phyloP scores from a whole-genome alignment of 2,888 invertebrate species.

The Acrobasis suavella region DNA sequence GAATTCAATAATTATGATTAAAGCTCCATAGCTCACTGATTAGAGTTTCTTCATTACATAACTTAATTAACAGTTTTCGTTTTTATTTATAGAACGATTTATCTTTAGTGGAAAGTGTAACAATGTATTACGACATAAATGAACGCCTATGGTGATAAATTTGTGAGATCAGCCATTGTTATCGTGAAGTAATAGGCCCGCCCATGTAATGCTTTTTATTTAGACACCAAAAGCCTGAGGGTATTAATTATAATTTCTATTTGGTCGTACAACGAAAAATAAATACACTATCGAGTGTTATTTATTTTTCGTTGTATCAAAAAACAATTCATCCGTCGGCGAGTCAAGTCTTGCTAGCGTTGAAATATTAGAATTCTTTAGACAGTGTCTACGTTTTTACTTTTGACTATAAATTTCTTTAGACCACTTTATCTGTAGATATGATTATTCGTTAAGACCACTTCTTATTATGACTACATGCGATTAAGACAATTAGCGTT shows the following conservation, averaged over 20 bases:
- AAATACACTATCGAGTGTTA: too few relatives aligned
- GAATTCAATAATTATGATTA: not conserved
- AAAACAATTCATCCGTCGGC: too few relatives aligned
- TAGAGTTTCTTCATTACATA: slow-evolving; percentile 7
- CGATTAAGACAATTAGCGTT: too few relatives aligned
- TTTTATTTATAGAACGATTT: slow-evolving; percentile 28
- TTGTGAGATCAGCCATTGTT: slow-evolving; percentile 18
- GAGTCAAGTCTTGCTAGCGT: too few relatives aligned
- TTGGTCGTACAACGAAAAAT: too few relatives aligned
- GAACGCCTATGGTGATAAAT: slow-evolving; percentile 20
- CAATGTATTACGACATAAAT: slow-evolving; percentile 28
- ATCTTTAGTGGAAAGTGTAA: slow-evolving; percentile 26
- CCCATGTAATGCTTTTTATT: slow-evolving; percentile 20
- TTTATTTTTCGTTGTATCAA: too few relatives aligned
- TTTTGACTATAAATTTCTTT: too few relatives aligned
- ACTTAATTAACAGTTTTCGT: slow-evolving; percentile 22
- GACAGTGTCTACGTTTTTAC: too few relatives aligned
- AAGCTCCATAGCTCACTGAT: not conserved
- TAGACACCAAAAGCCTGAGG: slow-evolving; percentile 4
- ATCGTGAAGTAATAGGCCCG: slow-evolving; percentile 12
- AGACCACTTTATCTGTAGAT: too few relatives aligned
- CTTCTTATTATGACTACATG: too few relatives aligned
- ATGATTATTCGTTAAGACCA: too few relatives aligned
- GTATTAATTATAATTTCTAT: not conserved
- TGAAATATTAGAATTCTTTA: too few relatives aligned